Conservation (phyloP, 1,140 invertebrate genomes). For the Drosophila rufa region DNA sequence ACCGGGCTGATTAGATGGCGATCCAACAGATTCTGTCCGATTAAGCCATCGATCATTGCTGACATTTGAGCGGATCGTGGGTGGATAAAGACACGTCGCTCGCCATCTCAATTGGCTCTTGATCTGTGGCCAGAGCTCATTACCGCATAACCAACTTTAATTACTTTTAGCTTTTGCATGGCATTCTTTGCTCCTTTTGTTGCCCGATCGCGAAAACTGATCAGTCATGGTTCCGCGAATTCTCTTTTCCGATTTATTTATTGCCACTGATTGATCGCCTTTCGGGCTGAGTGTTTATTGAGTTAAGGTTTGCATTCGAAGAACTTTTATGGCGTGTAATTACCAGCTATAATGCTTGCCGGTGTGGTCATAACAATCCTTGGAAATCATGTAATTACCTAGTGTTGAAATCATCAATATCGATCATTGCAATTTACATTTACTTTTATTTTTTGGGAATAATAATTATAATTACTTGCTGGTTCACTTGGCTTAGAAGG, state of each 20-base stretch:
- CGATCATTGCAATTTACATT: background rate
- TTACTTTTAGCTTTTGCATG: conserved; percentile 16
- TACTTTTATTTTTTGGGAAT: too few species aligned
- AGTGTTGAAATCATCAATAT: conserved; percentile 17
- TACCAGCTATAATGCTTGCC: conserved; percentile 8
- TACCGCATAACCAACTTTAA: conserved; percentile 32
- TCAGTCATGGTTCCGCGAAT: conserved; percentile 46
- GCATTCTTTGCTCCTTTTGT: conserved; percentile 19
- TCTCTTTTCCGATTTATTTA: conserved; percentile 37
- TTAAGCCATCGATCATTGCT: conserved; percentile 54
- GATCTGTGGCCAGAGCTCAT: conserved; percentile 13
- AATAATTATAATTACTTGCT: background rate
- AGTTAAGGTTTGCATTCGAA: conserved; percentile 3
- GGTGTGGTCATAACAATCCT: conserved; percentile 24
- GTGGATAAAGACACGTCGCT: conserved; percentile 27
- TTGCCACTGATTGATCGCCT: conserved; percentile 28
- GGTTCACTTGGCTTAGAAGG: background rate
- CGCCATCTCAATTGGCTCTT: conserved; percentile 24
- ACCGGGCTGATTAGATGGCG: conserved; percentile 42
- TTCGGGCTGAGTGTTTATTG: background rate
- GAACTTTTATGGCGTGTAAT: conserved; percentile 16
- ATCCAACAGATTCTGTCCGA: conserved; percentile 34
- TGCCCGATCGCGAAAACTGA: conserved; percentile 18
- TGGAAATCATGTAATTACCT: conserved; percentile 5
- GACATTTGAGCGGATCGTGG: conserved; percentile 44